Evolutionary conservation across 2,113 vertebrate species (phyloP).

Genomic region (Cyanocitta stelleri): DNA sequence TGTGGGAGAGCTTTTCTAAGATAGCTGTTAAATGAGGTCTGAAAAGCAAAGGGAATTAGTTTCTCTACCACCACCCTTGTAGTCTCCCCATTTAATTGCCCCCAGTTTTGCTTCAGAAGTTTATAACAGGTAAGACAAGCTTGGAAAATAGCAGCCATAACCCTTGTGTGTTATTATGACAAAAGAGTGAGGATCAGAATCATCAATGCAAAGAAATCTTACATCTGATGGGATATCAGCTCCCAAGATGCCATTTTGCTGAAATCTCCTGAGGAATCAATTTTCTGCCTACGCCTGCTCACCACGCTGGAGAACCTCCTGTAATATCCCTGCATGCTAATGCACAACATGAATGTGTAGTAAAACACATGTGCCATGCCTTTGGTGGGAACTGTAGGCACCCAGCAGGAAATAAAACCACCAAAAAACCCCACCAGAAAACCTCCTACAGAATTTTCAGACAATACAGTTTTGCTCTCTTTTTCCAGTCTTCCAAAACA

Average conservation of each 20-base stretch:
- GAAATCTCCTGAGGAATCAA: neutral
- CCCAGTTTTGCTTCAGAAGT: neutral
- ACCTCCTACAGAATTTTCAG: neutral
- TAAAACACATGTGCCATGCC: neutral
- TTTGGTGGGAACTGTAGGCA: neutral
- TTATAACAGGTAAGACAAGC: neutral
- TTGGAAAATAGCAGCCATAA: neutral
- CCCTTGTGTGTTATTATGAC: neutral
- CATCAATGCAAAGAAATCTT: neutral
- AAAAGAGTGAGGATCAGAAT: neutral
- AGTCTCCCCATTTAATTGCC: neutral
- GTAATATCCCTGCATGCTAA: neutral
- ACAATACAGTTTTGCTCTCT: neutral
- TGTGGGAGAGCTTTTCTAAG: neutral
- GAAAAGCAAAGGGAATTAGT: neutral
- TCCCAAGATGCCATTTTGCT: neutral
- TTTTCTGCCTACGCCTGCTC: neutral
- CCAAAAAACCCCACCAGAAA: rapidly evolving
- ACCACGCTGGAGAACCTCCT: neutral
- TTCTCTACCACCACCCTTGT: neutral
- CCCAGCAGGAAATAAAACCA: neutral
- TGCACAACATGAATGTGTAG: neutral
- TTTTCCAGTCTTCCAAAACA: neutral
- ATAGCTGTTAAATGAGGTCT: neutral
- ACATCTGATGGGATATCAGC: neutral